Conservation (phyloP, 2,113 vertebrate species). For the Verasper variegatus region DNA sequence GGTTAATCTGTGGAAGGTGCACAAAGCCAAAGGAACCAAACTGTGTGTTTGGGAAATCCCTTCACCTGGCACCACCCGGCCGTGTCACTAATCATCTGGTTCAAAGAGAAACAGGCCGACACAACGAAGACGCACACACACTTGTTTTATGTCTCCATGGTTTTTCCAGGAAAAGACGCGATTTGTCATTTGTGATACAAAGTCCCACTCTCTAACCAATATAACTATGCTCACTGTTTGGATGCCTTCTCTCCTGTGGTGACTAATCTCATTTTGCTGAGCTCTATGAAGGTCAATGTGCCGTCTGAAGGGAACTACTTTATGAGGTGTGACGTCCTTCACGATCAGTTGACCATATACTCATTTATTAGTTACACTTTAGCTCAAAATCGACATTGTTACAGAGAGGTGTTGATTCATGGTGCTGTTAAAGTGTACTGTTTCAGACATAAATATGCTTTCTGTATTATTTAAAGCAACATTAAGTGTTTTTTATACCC, state of each 20-base stretch:
- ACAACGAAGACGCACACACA: not conserved
- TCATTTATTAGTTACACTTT: not conserved
- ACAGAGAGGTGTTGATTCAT: not conserved
- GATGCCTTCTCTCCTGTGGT: not conserved
- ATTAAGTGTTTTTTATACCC: too few species aligned
- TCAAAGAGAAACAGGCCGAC: not conserved
- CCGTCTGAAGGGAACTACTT: not conserved
- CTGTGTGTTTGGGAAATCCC: not conserved
- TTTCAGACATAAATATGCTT: too few species aligned
- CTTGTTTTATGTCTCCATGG: not conserved
- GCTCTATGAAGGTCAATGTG: not conserved
- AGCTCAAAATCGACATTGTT: not conserved
- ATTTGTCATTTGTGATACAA: not conserved
- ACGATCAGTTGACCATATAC: not conserved
- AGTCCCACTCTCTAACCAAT: not conserved
- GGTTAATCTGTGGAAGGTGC: not conserved
- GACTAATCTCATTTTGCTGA: not conserved
- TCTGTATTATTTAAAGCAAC: too few species aligned
- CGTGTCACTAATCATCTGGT: not conserved
- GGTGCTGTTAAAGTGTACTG: too few species aligned
- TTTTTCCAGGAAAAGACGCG: not conserved
- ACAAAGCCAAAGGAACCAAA: not conserved
- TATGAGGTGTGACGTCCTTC: not conserved
- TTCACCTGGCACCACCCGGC: not conserved
- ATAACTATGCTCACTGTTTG: not conserved